Evolutionary conservation across 2,888 invertebrate genomes (phyloP).

Genomic region (Luffia ferchaultella): DNA sequence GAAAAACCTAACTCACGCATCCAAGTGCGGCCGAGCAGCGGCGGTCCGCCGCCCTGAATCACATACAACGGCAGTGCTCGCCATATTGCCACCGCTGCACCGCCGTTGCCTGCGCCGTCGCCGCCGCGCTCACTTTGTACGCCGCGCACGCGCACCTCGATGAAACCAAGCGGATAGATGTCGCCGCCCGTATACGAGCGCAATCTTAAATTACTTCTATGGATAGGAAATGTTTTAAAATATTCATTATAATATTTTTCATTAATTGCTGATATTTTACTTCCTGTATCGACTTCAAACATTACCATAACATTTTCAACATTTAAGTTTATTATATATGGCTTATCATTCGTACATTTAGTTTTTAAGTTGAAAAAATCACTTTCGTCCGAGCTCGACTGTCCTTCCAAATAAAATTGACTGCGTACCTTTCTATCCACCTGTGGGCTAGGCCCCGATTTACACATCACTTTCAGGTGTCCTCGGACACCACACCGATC

Average conservation of each 20-base stretch:
- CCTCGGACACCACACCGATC: constrained; percentile 2
- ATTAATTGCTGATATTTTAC: constrained; percentile 1
- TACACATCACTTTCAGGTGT: constrained; percentile 1
- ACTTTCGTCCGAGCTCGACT: background rate
- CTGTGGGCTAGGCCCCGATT: constrained; percentile 4
- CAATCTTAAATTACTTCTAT: background rate
- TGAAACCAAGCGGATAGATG: too few relatives aligned
- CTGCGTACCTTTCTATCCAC: background rate
- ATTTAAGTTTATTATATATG: background rate
- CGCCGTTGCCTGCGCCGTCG: too few relatives aligned
- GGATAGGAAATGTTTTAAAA: background rate
- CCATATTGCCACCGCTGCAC: too few relatives aligned
- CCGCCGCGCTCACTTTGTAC: background rate
- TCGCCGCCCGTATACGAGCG: background rate
- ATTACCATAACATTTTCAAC: background rate
- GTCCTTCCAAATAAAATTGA: background rate
- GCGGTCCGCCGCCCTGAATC: background rate
- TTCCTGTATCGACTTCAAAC: constrained; percentile 1
- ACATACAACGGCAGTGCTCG: background rate
- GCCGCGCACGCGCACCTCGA: background rate
- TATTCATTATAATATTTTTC: background rate
- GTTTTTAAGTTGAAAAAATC: constrained; percentile 1
- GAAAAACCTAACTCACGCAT: background rate
- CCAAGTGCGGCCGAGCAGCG: background rate
- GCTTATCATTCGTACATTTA: background rate